Base-by-base conservation (phyloP, 2,888 invertebrate genomes). In the Cryptophagus acutangulus region DNA sequence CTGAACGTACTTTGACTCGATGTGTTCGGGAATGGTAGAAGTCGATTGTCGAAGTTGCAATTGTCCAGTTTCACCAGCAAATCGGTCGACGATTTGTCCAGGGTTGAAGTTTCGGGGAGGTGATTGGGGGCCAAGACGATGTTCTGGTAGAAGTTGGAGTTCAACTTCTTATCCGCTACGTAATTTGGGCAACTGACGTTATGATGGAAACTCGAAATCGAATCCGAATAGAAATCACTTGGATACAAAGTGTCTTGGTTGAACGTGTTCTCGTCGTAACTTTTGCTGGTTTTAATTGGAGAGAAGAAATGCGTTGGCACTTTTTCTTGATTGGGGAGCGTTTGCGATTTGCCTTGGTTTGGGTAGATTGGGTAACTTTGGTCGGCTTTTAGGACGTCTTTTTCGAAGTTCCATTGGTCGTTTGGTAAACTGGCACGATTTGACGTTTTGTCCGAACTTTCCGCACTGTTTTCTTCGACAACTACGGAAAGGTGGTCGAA, bases 401-500 rank as follows among this genome's bases (percentile, higher is more conserved):
- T 57, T 39, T 62, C 59, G 45, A 46, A 45, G 40, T 48, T 55
- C 59, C 59, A 58, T 29, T 51, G 47, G 10, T 63, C 62, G 39
- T 58, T 54, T 26, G 53, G 54, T 9, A 54, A 31, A 1, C 61
- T 59, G 1, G 41, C 46, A 5, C 53, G 43, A 38, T 54, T 54
- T 5, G 66, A 66, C 42, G 59, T 65, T 43, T 58, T 60, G 28
- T 68, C 68, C 6, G 69, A 69, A 42, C 69, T 70, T 47, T 70
- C 70, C 17, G 63, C 61, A 2, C 67, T 67, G 13, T 75, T 81
- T 58, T 86, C 87, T 61, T 87, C 87, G 3, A 83, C 82, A 30
- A 87, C 86, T 15, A 86, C 79, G 42, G 83, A 83, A 33, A 87
- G 73, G 63, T 84, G 83, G 66, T 86, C 84, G 67, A 84, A 86